Percentiles rank a stretch among this genome's conserved stretches.
Evolutionary conservation across 1,140 invertebrate species (phyloP).

Genomic region (Drosophila simulans): DNA sequence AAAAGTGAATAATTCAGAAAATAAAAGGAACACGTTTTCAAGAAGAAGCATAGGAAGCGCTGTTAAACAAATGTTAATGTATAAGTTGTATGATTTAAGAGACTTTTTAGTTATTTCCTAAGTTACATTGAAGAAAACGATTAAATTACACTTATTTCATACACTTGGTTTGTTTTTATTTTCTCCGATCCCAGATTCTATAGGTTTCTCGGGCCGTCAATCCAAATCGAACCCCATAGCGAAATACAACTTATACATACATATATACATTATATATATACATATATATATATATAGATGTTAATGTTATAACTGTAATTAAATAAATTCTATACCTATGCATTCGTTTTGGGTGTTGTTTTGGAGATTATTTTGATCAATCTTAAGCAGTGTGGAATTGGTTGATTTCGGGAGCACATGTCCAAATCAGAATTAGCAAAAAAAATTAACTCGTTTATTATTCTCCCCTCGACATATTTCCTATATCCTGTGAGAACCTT

Average conservation of each 20-base stretch:
- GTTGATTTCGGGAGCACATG: no score
- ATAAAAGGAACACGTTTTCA: conserved; percentile 62
- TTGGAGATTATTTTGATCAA: neutral
- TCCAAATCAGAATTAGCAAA: no score
- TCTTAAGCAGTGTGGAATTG: neutral
- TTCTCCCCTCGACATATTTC: no score
- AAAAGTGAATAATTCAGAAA: conserved; percentile 54
- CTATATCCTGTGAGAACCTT: no score
- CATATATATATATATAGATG: conserved; percentile 79
- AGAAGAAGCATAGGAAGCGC: conserved; percentile 71
- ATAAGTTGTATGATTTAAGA: conserved; percentile 74
- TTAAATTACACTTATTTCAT: conserved; percentile 80
- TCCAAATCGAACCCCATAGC: conserved; percentile 56
- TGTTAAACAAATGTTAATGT: conserved; percentile 64
- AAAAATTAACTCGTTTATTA: no score
- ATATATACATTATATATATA: conserved; percentile 75
- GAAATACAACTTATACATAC: conserved; percentile 75
- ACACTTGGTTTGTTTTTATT: conserved; percentile 44
- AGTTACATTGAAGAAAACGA: conserved; percentile 77
- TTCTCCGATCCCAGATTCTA: conserved; percentile 10
- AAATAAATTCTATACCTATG: conserved; percentile 82
- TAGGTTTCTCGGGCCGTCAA: conserved; percentile 33
- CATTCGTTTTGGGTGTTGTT: conserved; percentile 3
- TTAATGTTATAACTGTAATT: conserved; percentile 81
- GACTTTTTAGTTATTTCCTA: conserved; percentile 81